Evolutionary conservation across 2,888 invertebrate genomes (phyloP), one percentile per base, ranked within the genome.

Genomic region (Ellobium chinense): DNA sequence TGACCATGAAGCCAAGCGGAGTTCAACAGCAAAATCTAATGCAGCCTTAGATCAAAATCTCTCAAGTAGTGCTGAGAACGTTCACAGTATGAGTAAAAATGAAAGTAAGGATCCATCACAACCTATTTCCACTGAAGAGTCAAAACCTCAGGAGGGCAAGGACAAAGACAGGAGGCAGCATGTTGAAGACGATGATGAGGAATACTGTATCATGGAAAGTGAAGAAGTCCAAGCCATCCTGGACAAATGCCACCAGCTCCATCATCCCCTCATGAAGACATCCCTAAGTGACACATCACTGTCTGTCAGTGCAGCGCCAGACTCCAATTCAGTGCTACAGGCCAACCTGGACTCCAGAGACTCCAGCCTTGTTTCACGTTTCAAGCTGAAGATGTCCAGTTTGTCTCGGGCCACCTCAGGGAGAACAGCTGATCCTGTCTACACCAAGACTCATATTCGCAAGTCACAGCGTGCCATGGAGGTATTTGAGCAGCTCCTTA

Each of bases 251-350:
- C 78, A 84, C 24, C 80, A 80, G 21, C 78, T 88, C 7, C 80
- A 83, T 29, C 88, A 88, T 78, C 86, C 89, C 2, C 84, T 81
- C 70, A 86, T 89, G 87, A 88, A 89, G 79, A 86, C 84, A 18
- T 90, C 89, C 5, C 84, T 87, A 70, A 91, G 89, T 84, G 90
- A 90, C 69, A 87, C 87, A 9, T 86, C 88, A 12, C 79, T 87
- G 2, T 82, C 66, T 56, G 58, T 46, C 2, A 72, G 12, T 36
- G 46, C 62, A 37, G n/a, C 31, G 21, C 62, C 29, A 29, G 77
- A 65, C 7, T 24, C 29, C n/a, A n/a, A n/a, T n/a, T n/a, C n/a
- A n/a, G 29, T 60, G 31, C 37, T 63, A 14, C 68, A 68, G n/a
- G 37, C 72, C 12, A 56, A n/a, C 24, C 27, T 66, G 14, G 74